Base-by-base conservation (phyloP, 2,888 invertebrate species). In the Acanthoscelides obtectus region DNA sequence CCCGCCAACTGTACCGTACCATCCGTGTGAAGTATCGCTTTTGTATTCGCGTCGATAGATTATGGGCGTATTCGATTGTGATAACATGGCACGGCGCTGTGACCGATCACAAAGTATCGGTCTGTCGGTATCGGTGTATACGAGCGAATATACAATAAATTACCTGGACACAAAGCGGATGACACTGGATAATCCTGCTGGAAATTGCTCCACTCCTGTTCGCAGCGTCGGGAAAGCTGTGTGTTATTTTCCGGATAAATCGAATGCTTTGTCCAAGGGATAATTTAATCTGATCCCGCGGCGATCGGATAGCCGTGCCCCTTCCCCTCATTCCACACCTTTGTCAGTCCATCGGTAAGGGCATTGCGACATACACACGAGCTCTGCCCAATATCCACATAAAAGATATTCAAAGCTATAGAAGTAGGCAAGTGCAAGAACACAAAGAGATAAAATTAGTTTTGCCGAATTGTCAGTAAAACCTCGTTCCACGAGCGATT, bases 191-290 rank as follows among this genome's bases (percentile, higher is more conserved):
- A 45, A 45, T 45, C 45, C 17, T 6, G 45, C 12, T 45, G 45
- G 45, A 45, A 45, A 45, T 45, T 45, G 45, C 45, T 17, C 12
- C 3, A 12, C 45, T 45, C 45, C 45, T 1, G 12, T 45, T 17
- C 45, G 45, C 45, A 70, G n/a, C n/a, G n/a, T 27, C 68, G 69
- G 70, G 68, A 65, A 70, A 69, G 69, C 72, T 45, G 45, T 45
- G 77, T 79, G 45, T 77, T 80, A 79, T 79, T 80, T 78, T 73
- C 77, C 73, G 75, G 77, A 78, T 74, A 79, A 80, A 80, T 80
- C 77, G 80, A 79, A 80, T 77, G 78, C 79, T 79, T 79, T 80
- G 79, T 79, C 73, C 73, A 69, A 64, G 69, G 73, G 72, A 77
- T 79, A 77, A 79, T 73, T 73, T 22, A 65, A 45, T 45, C 45